These are phyloP conservation scores for Labeo rohita DNA, from an alignment of 2,113 vertebrate species.

Conservation along the genomic window DNA sequence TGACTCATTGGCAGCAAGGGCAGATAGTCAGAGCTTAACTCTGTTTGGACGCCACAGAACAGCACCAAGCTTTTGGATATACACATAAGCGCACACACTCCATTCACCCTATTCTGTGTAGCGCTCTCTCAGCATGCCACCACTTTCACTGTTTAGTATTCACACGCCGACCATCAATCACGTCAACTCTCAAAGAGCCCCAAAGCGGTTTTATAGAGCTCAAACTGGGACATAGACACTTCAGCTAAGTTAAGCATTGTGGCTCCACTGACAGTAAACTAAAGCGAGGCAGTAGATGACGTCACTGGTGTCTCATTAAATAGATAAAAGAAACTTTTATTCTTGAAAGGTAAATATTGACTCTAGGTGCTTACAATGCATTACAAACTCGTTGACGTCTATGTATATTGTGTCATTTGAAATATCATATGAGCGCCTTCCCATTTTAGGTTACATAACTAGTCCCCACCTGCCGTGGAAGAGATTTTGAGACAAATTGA, in stretches of 20 bases:
- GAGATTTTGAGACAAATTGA: not conserved
- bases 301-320: slow-evolving; percentile 21
- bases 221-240: slow-evolving; percentile 31
- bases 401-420: not conserved
- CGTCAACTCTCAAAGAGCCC: slow-evolving; percentile 21
- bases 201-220: slow-evolving; percentile 17
- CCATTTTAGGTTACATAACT: not conserved
- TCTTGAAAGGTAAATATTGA: slow-evolving; percentile 28
- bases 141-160: slow-evolving; percentile 41
- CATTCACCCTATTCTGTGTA: slow-evolving; percentile 25
- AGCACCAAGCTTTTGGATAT: not conserved
- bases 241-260: not conserved
- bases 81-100: slow-evolving; percentile 27
- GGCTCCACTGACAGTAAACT: not conserved
- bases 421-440: slow-evolving; percentile 1
- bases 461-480: slow-evolving; percentile 18
- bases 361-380: slow-evolving; percentile 3
- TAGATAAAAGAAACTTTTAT: slow-evolving; percentile 18
- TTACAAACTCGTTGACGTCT: not conserved
- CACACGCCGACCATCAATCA: slow-evolving; percentile 39
- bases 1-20: slow-evolving; percentile 25
- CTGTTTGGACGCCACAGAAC: slow-evolving; percentile 4
- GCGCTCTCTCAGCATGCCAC: slow-evolving; percentile 40
- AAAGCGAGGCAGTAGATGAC: slow-evolving; percentile 12
- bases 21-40: slow-evolving; percentile 23